Conservation (phyloP, 2,113 vertebrate genomes). For the Podarcis muralis region DNA sequence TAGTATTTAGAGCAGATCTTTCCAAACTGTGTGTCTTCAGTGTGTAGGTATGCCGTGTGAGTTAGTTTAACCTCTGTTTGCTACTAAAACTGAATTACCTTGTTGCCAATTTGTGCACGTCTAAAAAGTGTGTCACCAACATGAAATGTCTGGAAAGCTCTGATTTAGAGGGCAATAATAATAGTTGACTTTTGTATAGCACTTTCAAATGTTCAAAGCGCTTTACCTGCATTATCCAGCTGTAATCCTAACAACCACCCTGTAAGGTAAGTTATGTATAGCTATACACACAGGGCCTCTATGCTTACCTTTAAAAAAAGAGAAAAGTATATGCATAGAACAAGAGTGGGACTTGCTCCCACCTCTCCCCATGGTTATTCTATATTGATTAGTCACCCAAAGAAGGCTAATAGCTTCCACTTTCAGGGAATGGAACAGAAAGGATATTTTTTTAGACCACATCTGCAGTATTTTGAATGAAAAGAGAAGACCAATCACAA, state of each 20-base stretch:
- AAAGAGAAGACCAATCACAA: not conserved
- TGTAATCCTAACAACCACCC: not conserved
- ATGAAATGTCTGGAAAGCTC: too few relatives aligned
- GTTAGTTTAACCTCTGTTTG: too few relatives aligned
- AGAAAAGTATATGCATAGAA: not conserved
- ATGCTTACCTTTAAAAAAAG: not conserved
- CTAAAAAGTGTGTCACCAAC: too few relatives aligned
- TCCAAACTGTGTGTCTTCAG: too few relatives aligned
- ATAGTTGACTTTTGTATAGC: not conserved
- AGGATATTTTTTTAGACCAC: not conserved
- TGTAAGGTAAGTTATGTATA: not conserved
- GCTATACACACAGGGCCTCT: not conserved
- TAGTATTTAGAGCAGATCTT: too few relatives aligned
- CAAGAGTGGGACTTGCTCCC: not conserved
- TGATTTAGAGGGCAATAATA: not conserved
- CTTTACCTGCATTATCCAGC: not conserved
- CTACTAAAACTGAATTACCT: too few relatives aligned
- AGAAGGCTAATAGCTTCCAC: not conserved
- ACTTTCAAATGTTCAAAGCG: not conserved
- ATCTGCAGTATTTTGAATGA: not conserved
- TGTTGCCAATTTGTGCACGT: too few relatives aligned
- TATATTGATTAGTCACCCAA: not conserved
- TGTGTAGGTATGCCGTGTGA: too few relatives aligned
- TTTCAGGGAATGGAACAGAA: not conserved
- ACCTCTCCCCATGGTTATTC: not conserved